phyloP scores from a whole-genome alignment of 2,888 invertebrate species.

The Aricia artaxerxes region DNA sequence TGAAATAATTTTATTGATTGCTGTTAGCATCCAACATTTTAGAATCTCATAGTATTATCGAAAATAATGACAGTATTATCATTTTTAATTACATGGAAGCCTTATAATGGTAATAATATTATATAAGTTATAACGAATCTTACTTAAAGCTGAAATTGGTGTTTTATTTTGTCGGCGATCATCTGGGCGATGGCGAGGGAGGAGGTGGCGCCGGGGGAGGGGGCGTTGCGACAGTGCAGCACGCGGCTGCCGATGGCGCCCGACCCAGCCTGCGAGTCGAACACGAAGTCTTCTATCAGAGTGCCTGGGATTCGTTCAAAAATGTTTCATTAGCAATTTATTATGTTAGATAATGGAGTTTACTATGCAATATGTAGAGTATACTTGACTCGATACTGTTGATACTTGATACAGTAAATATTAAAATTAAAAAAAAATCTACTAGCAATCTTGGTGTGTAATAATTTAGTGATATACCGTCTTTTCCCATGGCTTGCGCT shows the following conservation, averaged over 20 bases:
- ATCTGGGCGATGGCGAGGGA: conserved; percentile 96
- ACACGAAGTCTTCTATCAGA: conserved; percentile 98
- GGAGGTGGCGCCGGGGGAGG: conserved; percentile 98
- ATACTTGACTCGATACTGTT: too few species aligned
- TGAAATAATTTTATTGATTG: too few species aligned
- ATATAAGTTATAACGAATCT: not conserved
- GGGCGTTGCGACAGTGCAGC: conserved; percentile 97
- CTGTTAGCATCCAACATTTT: too few species aligned
- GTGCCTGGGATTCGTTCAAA: conserved; percentile 65
- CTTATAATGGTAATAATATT: too few species aligned
- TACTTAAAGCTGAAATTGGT: conserved; percentile 80
- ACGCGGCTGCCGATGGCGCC: conserved; percentile 86
- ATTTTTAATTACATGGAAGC: too few species aligned
- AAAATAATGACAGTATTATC: too few species aligned
- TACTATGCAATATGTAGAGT: too few species aligned
- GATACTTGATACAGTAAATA: too few species aligned
- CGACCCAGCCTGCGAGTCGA: conserved; percentile 88
- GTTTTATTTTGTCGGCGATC: conserved; percentile 92
- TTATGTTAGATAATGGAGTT: too few species aligned
- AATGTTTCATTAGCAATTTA: conserved; percentile 8
- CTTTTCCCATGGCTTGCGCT: conserved; percentile 94
- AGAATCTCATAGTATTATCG: too few species aligned
- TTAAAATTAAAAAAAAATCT: not conserved
- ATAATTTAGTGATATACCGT: conserved; percentile 78
- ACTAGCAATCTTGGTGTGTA: not conserved